Evolutionary conservation across 2,113 vertebrate genomes (phyloP), one percentile per base, ranked within the genome.

Genomic region (Phalacrocorax brasilianus): DNA sequence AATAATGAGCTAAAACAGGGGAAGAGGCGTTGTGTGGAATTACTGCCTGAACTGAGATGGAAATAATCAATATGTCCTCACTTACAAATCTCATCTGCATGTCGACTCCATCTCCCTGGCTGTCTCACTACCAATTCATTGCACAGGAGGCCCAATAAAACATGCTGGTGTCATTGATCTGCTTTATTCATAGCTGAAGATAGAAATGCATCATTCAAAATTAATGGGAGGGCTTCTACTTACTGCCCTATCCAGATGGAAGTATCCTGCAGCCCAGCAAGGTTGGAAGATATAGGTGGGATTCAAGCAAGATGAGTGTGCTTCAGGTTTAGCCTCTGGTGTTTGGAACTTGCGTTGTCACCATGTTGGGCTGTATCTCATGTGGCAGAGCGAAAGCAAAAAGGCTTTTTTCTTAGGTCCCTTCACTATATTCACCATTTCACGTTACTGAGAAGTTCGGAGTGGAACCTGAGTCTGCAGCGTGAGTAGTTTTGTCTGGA

Each of bases 71-170:
- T 98, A 98, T 97, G 97, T 96, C 97, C 97, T 98, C 98, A 98
- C 98, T 98, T 98, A 98, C 97, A 97, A 97, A 98, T 98, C 98
- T 98, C 98, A 98, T 98, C 98, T 98, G 98, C 98, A 98, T 98
- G 98, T 98, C 91, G 89, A 55, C 98, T 98, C 96, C 98, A 98
- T 98, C 98, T 97, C 97, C 85, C 95, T 74, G 93, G 73, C 97
- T 98, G 98, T 97, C 98, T 98, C 87, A 5, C 97, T 90, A 95
- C 96, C 98, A 98, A 98, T 98, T 98, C 98, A 98, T 98, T 98
- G 98, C 93, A 49, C 94, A 87, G 84, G 97, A 97, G 96, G 56
- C 90, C 97, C 93, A 97, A 98, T 98, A 98, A 98, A 98, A 91
- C 97, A 98, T 86, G 78, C 49, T 90, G 90, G 77, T 98, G 98